A percentile compares a stretch with the other conserved stretches of the same genome.
phyloP scores from a whole-genome alignment of 1,140 invertebrate genomes.

The Hylaeus volcanicus region DNA sequence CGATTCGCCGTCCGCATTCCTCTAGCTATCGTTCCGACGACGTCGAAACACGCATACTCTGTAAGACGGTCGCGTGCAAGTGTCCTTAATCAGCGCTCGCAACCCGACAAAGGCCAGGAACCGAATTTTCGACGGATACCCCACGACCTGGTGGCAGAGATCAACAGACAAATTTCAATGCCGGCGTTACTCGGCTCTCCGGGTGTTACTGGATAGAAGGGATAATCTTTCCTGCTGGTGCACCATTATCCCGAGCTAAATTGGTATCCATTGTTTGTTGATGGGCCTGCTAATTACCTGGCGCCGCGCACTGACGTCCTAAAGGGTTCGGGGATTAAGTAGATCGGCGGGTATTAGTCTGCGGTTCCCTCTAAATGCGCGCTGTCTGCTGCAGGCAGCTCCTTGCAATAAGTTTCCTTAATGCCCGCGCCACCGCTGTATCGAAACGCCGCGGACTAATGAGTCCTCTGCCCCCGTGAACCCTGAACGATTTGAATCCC shows the following conservation, averaged over 20 bases:
- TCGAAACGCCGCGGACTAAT: slow-evolving; percentile 52
- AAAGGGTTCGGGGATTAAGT: slow-evolving; percentile 66
- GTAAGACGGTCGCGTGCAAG: background rate
- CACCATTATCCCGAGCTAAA: slow-evolving; percentile 65
- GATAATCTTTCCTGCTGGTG: slow-evolving; percentile 60
- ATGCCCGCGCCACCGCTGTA: slow-evolving; percentile 51
- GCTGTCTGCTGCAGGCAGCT: slow-evolving; percentile 58
- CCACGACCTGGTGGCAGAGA: background rate
- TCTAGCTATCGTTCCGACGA: background rate
- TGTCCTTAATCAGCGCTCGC: background rate
- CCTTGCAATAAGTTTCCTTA: slow-evolving; percentile 67
- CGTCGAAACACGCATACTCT: background rate
- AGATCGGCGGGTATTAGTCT: slow-evolving; percentile 67
- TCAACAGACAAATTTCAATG: slow-evolving; percentile 21
- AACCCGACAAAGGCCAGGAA: background rate
- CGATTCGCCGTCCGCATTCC: too few relatives aligned
- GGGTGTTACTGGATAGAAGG: slow-evolving; percentile 49
- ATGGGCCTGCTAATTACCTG: slow-evolving; percentile 67
- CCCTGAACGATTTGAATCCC: background rate
- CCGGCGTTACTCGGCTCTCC: background rate
- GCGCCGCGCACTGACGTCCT: slow-evolving; percentile 59
- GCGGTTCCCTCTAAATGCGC: slow-evolving; percentile 60
- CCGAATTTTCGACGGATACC: slow-evolving; percentile 4
- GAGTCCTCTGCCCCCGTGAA: background rate
- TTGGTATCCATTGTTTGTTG: slow-evolving; percentile 71